Conservation (phyloP, 2,797 vertebrate species). For the Anguilla anguilla region DNA sequence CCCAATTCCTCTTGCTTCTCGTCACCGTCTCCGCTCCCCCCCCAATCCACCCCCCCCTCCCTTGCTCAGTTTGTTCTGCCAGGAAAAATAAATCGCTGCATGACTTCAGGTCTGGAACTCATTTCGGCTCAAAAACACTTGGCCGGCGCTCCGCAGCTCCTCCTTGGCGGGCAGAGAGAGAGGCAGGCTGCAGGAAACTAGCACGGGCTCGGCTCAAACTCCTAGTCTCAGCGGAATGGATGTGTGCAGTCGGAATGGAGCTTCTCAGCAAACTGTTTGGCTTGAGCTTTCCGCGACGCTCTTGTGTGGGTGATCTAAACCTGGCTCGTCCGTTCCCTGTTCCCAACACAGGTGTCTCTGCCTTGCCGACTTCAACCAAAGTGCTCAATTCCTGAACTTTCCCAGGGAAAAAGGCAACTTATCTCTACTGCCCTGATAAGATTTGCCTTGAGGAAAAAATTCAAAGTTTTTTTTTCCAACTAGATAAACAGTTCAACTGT, state of each 20-base stretch:
- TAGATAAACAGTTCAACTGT: no score
- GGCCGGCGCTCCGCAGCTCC: constrained; percentile 60
- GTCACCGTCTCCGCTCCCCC: constrained; percentile 38
- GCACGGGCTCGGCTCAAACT: constrained; percentile 21
- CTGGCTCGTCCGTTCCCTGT: neutral
- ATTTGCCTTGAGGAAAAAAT: neutral
- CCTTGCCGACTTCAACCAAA: neutral
- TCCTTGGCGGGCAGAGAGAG: constrained; percentile 52
- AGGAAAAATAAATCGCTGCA: constrained; percentile 72
- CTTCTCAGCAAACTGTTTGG: constrained; percentile 5
- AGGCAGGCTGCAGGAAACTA: constrained; percentile 53
- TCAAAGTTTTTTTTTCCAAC: neutral
- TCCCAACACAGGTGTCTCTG: neutral
- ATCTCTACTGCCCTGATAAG: neutral
- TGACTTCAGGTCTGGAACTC: constrained; percentile 64
- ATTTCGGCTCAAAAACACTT: constrained; percentile 57
- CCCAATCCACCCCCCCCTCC: neutral
- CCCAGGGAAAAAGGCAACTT: neutral
- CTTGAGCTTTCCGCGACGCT: constrained; percentile 17
- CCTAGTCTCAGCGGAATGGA: constrained; percentile 39
- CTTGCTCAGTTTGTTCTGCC: constrained; percentile 62
- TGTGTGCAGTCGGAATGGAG: neutral
- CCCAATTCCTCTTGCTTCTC: constrained; percentile 42
- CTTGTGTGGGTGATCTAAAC: constrained; percentile 13
- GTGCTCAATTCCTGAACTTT: neutral